Conservation (phyloP, 2,888 invertebrate species). For the Cryptocephalus primarius region DNA sequence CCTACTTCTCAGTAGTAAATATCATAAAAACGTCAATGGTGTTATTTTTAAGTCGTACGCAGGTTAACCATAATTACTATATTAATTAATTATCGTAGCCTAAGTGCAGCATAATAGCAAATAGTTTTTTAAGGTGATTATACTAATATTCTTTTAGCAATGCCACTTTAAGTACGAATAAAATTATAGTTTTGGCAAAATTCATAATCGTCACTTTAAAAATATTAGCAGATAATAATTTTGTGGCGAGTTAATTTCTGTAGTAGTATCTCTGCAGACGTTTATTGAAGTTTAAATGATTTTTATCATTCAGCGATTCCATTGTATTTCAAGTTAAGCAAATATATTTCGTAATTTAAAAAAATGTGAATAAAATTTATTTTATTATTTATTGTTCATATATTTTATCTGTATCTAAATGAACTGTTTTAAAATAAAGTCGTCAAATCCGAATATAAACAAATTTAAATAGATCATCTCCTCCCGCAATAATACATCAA, state of each 20-base stretch:
- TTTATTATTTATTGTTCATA: constrained; percentile 6
- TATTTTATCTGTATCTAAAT: constrained; percentile 7
- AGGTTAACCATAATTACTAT: constrained; percentile 15
- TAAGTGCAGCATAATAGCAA: background rate
- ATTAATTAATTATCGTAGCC: constrained; percentile 15
- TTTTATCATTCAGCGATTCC: no score
- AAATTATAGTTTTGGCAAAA: no score
- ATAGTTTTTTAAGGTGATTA: constrained; percentile 10
- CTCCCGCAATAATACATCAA: constrained; percentile 5
- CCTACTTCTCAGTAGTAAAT: constrained; percentile 13
- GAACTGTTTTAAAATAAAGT: constrained; percentile 7
- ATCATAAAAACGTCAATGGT: constrained; percentile 15
- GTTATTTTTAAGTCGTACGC: constrained; percentile 15
- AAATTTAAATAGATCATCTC: constrained; percentile 11
- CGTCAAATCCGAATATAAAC: constrained; percentile 8
- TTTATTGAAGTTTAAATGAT: no score
- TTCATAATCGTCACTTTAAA: no score
- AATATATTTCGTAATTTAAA: no score
- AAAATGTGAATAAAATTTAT: background rate
- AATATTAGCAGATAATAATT: no score
- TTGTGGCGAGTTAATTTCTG: no score
- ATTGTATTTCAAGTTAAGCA: no score
- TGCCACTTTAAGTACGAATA: no score
- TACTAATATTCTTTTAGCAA: background rate
- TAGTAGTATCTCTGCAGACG: no score